phyloP scores from a whole-genome alignment of 2,888 invertebrate genomes.

The Zaprionus bogoriensis region DNA sequence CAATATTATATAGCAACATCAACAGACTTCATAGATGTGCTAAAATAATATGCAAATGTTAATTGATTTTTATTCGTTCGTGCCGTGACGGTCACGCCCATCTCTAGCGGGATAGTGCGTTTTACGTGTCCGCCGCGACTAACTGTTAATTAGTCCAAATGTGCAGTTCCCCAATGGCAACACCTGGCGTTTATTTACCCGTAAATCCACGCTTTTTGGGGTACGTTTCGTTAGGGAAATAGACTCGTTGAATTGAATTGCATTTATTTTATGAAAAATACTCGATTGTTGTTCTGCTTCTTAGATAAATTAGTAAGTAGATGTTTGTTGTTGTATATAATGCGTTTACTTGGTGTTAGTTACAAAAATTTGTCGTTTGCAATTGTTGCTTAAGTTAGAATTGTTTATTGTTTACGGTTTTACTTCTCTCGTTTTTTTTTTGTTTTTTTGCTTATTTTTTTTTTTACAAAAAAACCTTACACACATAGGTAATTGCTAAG shows the following conservation, averaged over 20 bases:
- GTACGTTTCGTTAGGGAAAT: not conserved
- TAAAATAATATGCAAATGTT: not conserved
- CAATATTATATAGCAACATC: too few species aligned
- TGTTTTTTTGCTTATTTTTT: not conserved
- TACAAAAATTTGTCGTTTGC: constrained; percentile 62
- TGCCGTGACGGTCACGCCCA: not conserved
- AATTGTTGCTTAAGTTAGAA: constrained; percentile 41
- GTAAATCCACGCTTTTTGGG: not conserved
- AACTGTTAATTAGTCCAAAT: constrained; percentile 52
- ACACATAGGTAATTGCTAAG: constrained; percentile 57
- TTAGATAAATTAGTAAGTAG: constrained; percentile 71
- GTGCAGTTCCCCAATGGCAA: constrained; percentile 35
- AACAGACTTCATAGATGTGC: too few species aligned
- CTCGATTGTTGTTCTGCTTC: constrained; percentile 54
- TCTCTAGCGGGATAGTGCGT: not conserved
- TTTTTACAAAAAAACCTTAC: constrained; percentile 60
- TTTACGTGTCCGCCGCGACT: not conserved
- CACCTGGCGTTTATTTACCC: constrained; percentile 54
- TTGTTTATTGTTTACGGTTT: constrained; percentile 30
- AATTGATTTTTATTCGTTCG: not conserved
- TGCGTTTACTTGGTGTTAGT: constrained; percentile 77
- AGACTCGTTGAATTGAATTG: constrained; percentile 49
- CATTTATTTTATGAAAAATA: constrained; percentile 76
- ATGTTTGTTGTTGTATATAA: constrained; percentile 44
- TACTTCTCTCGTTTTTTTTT: constrained; percentile 14